phyloP scores from a whole-genome alignment of 2,888 invertebrate species.

The Coenonympha glycerion region DNA sequence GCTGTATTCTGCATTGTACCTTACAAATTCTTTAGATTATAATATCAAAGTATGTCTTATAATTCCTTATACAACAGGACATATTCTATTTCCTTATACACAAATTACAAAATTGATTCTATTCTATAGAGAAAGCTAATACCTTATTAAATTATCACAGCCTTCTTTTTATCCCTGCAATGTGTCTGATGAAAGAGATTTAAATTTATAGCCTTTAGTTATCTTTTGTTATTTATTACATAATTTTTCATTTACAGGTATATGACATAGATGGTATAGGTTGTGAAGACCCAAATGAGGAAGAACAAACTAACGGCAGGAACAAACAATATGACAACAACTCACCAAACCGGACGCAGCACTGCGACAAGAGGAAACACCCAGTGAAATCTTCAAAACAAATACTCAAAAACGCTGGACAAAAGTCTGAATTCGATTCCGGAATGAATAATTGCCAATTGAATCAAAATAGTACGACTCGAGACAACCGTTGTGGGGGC shows the following conservation, averaged over 20 bases:
- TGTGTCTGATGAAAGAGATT: too few relatives aligned
- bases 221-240: too few relatives aligned
- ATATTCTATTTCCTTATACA: too few relatives aligned
- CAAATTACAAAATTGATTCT: too few relatives aligned
- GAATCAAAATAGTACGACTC: slow-evolving; percentile 45
- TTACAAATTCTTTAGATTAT: too few relatives aligned
- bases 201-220: too few relatives aligned
- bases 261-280: slow-evolving; percentile 71
- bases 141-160: too few relatives aligned
- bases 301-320: slow-evolving; percentile 44
- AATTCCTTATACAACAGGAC: too few relatives aligned
- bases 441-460: slow-evolving; percentile 71
- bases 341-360: slow-evolving; percentile 42
- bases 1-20: too few relatives aligned
- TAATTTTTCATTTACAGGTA: slow-evolving; percentile 50
- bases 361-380: slow-evolving; percentile 43
- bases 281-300: slow-evolving; percentile 56
- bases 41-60: too few relatives aligned
- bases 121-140: too few relatives aligned
- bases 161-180: too few relatives aligned
- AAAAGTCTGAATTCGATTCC: slow-evolving; percentile 69
- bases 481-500: slow-evolving; percentile 46
- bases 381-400: slow-evolving; percentile 66
- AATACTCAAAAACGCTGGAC: slow-evolving; percentile 67
- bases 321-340: slow-evolving; percentile 40